Evolutionary conservation across 35 echinoderm and acorn worm species (phyloP).

Genomic region (Lytechinus pictus): DNA sequence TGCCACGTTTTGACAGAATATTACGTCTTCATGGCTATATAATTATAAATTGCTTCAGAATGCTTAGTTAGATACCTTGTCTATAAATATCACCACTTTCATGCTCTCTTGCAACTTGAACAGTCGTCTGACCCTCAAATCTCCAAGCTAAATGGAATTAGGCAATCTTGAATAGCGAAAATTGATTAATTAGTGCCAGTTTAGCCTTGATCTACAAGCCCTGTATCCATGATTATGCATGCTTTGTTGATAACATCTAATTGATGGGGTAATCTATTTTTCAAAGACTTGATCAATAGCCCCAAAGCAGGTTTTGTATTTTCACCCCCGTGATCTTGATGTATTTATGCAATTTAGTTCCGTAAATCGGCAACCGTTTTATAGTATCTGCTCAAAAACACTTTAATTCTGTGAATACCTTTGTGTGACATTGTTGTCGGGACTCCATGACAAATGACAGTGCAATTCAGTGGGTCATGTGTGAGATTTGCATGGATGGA

Average conservation of each 20-base stretch:
- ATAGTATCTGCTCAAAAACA: neutral
- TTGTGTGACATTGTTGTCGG: neutral
- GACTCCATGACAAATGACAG: neutral
- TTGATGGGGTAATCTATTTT: neutral
- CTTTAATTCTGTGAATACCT: neutral
- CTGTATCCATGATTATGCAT: neutral
- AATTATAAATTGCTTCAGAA: no score
- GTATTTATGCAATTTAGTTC: neutral
- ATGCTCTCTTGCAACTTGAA: neutral
- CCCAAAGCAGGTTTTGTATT: neutral
- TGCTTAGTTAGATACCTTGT: no score
- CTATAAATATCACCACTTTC: neutral
- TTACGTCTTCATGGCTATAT: no score
- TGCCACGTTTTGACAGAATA: no score
- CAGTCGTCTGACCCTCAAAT: neutral
- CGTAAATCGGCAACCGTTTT: neutral
- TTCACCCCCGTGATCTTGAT: neutral
- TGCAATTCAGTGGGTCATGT: neutral
- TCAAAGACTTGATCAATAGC: neutral
- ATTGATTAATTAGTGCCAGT: neutral
- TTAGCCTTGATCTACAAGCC: neutral
- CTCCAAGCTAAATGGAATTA: neutral
- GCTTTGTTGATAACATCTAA: neutral
- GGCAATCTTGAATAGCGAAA: neutral
- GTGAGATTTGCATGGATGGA: neutral